phyloP scores from a whole-genome alignment of 2,888 invertebrate species.

The Eupithecia exiguata region DNA sequence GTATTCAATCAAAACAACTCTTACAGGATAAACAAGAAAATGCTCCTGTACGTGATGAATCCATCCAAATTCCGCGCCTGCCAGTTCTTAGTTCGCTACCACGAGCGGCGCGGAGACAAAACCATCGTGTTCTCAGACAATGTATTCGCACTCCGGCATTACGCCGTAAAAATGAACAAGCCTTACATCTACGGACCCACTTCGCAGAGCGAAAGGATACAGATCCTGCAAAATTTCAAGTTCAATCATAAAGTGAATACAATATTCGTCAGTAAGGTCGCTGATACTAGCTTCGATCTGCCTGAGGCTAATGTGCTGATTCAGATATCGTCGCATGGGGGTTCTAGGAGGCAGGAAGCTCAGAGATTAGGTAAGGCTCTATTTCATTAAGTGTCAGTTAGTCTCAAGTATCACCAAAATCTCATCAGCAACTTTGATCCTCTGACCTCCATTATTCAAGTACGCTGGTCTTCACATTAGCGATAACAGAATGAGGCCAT shows the following conservation, averaged over 20 bases:
- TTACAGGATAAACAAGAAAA: conserved; percentile 92
- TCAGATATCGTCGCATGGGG: conserved; percentile 99
- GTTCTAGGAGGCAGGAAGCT: conserved; percentile 98
- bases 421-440: neutral
- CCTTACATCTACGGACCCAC: conserved; percentile 99
- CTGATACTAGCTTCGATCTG: conserved; percentile 99
- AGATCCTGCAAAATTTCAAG: conserved; percentile 99
- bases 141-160: conserved; percentile 98
- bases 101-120: conserved; percentile 98
- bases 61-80: conserved; percentile 99
- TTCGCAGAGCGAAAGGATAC: conserved; percentile 96
- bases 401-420: neutral
- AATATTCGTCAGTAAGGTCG: conserved; percentile 99
- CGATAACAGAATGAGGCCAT: too few relatives aligned
- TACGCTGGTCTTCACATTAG: too few relatives aligned
- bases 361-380: conserved; percentile 89
- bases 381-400: neutral
- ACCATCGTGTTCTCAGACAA: conserved; percentile 99
- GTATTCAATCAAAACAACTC: neutral
- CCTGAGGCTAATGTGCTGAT: conserved; percentile 99
- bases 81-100: conserved; percentile 95
- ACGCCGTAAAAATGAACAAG: conserved; percentile 98
- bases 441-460: too few relatives aligned
- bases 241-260: conserved; percentile 99
- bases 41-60: conserved; percentile 99